These are phyloP conservation scores for Lithophane semibrunnea DNA, from an alignment of 2,888 invertebrate genomes.

Conservation along the genomic window DNA sequence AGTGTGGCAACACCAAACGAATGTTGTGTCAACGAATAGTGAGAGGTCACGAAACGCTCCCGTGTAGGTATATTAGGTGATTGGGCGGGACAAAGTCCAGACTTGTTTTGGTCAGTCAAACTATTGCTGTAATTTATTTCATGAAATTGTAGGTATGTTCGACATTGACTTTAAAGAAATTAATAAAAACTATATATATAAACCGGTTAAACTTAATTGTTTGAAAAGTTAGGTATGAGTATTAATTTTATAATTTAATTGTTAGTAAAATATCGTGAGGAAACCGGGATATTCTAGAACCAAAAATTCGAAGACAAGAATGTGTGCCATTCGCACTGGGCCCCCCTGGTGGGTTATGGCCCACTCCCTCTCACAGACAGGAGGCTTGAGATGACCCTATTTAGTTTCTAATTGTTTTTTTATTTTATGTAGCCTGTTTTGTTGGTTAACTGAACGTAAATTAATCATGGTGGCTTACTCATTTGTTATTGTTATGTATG, in stretches of 20 bases:
- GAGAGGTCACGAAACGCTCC: conserved; percentile 41
- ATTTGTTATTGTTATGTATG: conserved; percentile 1
- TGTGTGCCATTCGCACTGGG: neutral
- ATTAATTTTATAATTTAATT: neutral
- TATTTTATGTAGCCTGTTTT: too few relatives aligned
- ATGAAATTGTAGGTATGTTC: conserved; percentile 22
- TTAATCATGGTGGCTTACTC: neutral
- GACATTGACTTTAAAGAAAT: conserved; percentile 38
- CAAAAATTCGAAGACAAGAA: neutral
- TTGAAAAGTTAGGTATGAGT: too few relatives aligned
- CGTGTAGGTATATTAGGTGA: conserved; percentile 35
- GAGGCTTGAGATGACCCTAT: neutral
- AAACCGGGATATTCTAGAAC: neutral
- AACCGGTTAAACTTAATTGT: neutral
- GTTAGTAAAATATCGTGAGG: neutral
- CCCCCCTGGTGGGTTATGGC: too few relatives aligned
- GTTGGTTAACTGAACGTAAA: too few relatives aligned
- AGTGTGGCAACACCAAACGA: conserved; percentile 20
- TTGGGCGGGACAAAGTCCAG: conserved; percentile 51
- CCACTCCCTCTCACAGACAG: too few relatives aligned
- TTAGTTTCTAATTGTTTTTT: too few relatives aligned
- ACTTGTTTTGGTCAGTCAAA: conserved; percentile 22
- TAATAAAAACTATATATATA: conserved; percentile 6
- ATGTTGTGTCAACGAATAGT: conserved; percentile 23
- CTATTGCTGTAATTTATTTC: conserved; percentile 15